Evolutionary conservation across 2,888 invertebrate genomes (phyloP).

Genomic region (Melinaea marsaeus): DNA sequence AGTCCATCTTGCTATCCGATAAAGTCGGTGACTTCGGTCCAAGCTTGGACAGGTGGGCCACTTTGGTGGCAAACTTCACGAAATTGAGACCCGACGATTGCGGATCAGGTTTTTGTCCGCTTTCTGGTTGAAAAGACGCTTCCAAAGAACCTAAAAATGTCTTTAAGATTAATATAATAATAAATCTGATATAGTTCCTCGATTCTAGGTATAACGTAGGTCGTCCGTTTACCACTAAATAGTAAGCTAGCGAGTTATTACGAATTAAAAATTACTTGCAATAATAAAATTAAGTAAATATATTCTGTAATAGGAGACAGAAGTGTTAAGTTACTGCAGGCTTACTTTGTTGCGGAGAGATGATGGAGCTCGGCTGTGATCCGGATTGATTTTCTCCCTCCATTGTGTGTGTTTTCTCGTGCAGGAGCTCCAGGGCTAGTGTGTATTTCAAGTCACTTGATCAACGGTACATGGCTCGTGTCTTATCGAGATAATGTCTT

Average conservation of each 20-base stretch:
- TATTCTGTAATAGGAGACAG: not conserved
- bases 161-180: too few relatives aligned
- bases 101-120: conserved; percentile 58
- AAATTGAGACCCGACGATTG: conserved; percentile 63
- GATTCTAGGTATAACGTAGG: too few relatives aligned
- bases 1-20: conserved; percentile 58
- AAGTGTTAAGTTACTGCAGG: not conserved
- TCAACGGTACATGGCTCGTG: not conserved
- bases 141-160: conserved; percentile 60
- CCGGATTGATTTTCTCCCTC: conserved; percentile 65
- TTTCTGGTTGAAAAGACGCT: conserved; percentile 57
- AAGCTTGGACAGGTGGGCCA: conserved; percentile 63
- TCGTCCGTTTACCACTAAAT: too few relatives aligned
- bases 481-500: conserved; percentile 20
- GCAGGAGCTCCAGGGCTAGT: conserved; percentile 82
- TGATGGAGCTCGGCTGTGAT: conserved; percentile 67
- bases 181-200: not conserved
- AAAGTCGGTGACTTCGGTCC: conserved; percentile 58
- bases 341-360: conserved; percentile 72
- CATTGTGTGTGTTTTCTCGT: conserved; percentile 79
- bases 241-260: too few relatives aligned
- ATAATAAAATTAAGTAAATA: not conserved
- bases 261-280: too few relatives aligned
- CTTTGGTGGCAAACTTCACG: conserved; percentile 68
- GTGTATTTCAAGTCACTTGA: conserved; percentile 29